Evolutionary conservation across 2,888 invertebrate species (phyloP), one percentile per base, ranked within the genome.

Genomic region (Agriotes lineatus): DNA sequence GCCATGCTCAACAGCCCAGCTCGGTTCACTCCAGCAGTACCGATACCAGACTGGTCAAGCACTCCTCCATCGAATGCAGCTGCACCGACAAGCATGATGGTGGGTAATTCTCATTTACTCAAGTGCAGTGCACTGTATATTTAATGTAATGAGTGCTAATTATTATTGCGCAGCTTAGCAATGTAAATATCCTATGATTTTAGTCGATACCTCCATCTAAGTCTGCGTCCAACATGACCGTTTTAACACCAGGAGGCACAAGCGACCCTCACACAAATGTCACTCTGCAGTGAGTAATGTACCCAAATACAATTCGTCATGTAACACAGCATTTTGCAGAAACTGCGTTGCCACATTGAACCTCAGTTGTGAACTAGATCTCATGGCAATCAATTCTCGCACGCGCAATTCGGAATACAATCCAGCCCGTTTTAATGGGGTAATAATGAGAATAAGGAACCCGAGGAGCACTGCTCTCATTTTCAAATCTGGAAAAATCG

Each of bases 361-460:
- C 77, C 85, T 95, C 70, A 90, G 90, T 14, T 91, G 92, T 80
- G 89, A 90, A 79, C 83, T 95, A 64, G 89, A 93, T 78, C 84
- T 95, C 33, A 87, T 90, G 76, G 88, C 89, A 67, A 93, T 95
- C 64, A 94, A 94, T 80, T 90, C 91, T 70, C 88, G 92, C 58
- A 94, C 94, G 1, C 86, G 95, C 72, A 94, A 92, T 82, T 93
- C 94, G 0, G 95, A 95, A 82, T 95, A 94, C 77, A 93, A 93
- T 79, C 95, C 95, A 6, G 89, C 91, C 4, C 86, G 94, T 74
- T 95, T 95, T 80, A 91, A 93, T 78, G 95, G 94, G 9, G 90
- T 95, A 12, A 90, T 95, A 0, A 94, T 95, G 94, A 88, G 93
- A 79, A 91, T 95, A 81, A 85, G 93, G 58, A 92, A 92, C 72